Conservation (phyloP, 2,113 vertebrate genomes). For the Dinomys branickii region DNA sequence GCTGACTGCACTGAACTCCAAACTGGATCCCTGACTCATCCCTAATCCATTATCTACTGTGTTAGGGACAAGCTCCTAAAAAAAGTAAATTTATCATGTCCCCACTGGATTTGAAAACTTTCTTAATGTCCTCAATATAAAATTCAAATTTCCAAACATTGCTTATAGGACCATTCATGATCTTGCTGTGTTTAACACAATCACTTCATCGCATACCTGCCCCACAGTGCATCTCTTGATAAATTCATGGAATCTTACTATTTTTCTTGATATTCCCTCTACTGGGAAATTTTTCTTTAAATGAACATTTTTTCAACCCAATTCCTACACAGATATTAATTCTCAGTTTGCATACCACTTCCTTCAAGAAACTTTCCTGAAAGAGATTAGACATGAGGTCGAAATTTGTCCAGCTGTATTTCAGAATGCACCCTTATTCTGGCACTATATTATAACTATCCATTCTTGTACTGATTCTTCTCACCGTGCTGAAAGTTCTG, state of each 20-base stretch:
- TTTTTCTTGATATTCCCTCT: not conserved
- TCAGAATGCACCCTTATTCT: not conserved
- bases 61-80: not conserved
- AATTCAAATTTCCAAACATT: not conserved
- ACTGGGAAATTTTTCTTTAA: not conserved
- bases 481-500: not conserved
- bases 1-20: not conserved
- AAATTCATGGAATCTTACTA: not conserved
- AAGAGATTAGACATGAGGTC: not conserved
- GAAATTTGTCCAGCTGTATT: not conserved
- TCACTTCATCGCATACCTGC: not conserved
- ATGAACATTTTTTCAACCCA: not conserved
- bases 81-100: not conserved
- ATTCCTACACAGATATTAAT: not conserved
- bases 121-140: not conserved
- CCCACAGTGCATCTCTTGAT: not conserved
- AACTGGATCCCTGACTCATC: not conserved
- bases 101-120: not conserved
- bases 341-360: not conserved
- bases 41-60: not conserved
- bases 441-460: not conserved
- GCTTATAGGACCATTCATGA: not conserved
- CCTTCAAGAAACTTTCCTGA: not conserved
- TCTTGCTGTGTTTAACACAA: not conserved
- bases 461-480: not conserved